Evolutionary conservation across 1,140 invertebrate species (phyloP).

Genomic region (Pantala flavescens): DNA sequence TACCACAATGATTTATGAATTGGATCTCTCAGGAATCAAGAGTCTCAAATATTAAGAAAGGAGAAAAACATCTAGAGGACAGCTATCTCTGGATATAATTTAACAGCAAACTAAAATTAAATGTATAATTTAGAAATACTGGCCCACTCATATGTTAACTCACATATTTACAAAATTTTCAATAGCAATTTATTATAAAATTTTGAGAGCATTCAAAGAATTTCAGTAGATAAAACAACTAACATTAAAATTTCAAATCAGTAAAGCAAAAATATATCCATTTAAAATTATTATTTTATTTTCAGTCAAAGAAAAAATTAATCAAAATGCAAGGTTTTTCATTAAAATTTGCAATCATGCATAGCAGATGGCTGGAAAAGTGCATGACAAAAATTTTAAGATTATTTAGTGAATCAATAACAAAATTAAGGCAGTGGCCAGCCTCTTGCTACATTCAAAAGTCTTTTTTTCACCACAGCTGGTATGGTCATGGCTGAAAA

Average conservation of each 20-base stretch:
- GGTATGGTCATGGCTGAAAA: background rate
- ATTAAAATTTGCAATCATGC: background rate
- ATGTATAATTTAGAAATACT: background rate
- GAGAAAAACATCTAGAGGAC: conserved; percentile 1
- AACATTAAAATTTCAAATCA: background rate
- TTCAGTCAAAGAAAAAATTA: background rate
- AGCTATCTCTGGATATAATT: background rate
- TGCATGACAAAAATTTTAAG: conserved; percentile 1
- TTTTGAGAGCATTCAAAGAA: conserved; percentile 19
- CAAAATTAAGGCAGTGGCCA: conserved; percentile 4
- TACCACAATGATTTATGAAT: no score
- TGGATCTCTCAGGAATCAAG: no score
- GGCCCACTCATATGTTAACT: conserved; percentile 11
- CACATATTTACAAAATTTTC: conserved; percentile 11
- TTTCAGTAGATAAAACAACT: conserved; percentile 15
- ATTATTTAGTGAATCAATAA: background rate
- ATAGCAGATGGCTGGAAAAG: conserved; percentile 8
- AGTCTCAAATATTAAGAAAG: background rate
- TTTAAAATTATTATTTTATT: background rate
- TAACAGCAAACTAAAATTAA: conserved; percentile 28
- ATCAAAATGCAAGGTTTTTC: background rate
- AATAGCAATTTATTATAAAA: background rate
- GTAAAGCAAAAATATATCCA: background rate
- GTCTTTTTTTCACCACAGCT: background rate
- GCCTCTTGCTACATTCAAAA: conserved; percentile 9